Conservation (phyloP, 2,113 vertebrate species). For the Takifugu bimaculatus region DNA sequence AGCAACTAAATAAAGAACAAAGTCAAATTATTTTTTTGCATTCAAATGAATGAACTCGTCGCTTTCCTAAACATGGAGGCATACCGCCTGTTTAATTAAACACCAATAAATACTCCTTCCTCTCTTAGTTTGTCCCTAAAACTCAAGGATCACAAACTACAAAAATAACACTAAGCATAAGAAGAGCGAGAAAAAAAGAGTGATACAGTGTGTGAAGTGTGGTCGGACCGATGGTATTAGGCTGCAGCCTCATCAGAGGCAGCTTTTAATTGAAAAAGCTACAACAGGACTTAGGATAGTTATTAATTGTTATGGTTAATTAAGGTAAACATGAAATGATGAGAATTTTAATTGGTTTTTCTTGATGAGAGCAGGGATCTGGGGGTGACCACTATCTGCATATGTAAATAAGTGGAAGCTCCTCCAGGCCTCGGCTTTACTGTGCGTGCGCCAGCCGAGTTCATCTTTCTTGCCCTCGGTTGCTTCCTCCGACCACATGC, state of each 20-base stretch:
- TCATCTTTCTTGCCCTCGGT: not conserved
- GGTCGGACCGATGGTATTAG: slow-evolving; percentile 38
- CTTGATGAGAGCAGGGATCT: slow-evolving; percentile 73
- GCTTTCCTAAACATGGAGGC: too few species aligned
- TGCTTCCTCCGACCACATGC: not conserved
- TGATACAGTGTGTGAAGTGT: slow-evolving; percentile 34
- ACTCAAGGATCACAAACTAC: not conserved
- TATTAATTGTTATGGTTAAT: slow-evolving; percentile 72
- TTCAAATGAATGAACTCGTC: too few species aligned
- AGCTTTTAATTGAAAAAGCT: slow-evolving; percentile 67
- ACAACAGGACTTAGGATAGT: slow-evolving; percentile 68
- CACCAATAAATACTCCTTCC: too few species aligned
- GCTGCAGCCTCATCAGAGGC: slow-evolving; percentile 59
- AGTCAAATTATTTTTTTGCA: too few species aligned
- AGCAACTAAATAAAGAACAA: too few species aligned
- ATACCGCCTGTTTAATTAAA: too few species aligned
- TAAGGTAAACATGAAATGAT: slow-evolving; percentile 76
- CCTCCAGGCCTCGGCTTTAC: slow-evolving; percentile 55
- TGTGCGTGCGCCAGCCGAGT: not conserved
- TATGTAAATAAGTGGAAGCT: slow-evolving; percentile 70
- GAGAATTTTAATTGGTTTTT: slow-evolving; percentile 74
- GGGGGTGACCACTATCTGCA: slow-evolving; percentile 65
- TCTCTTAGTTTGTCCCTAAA: too few species aligned
- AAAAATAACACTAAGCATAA: not conserved
- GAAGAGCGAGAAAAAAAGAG: slow-evolving; percentile 1